phyloP scores from a whole-genome alignment of 2,888 invertebrate genomes.

The Phalera bucephala region DNA sequence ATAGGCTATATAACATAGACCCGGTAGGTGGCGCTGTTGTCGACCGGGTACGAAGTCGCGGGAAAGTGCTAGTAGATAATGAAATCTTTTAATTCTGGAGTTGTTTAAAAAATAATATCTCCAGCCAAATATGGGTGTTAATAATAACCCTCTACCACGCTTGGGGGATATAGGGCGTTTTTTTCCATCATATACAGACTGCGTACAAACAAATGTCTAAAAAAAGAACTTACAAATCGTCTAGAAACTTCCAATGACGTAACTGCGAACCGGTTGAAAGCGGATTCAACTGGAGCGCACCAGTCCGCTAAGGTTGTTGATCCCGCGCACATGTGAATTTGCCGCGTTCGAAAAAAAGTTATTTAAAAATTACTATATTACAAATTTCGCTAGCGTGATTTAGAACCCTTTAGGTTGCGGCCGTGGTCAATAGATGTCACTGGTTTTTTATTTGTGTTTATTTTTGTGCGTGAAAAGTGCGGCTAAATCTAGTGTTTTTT shows the following conservation, averaged over 20 bases:
- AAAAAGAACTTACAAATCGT: neutral
- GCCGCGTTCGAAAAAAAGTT: constrained; percentile 5
- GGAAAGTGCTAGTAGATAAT: too few species aligned
- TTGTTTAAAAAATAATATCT: too few species aligned
- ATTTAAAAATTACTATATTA: neutral
- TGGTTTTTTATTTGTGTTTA: neutral
- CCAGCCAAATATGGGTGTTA: neutral
- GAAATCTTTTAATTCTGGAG: too few species aligned
- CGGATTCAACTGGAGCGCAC: constrained; percentile 10
- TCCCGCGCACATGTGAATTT: constrained; percentile 11
- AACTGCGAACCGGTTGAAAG: constrained; percentile 30
- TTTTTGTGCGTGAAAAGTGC: too few species aligned
- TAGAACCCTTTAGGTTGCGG: neutral
- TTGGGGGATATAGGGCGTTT: too few species aligned
- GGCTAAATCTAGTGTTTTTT: too few species aligned
- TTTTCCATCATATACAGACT: too few species aligned
- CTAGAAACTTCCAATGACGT: constrained; percentile 2
- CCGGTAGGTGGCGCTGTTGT: too few species aligned
- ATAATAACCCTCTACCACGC: neutral
- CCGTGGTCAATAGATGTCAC: neutral
- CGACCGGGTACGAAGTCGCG: too few species aligned
- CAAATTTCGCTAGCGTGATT: constrained; percentile 2
- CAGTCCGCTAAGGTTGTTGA: constrained; percentile 32
- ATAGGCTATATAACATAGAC: too few species aligned
- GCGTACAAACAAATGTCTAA: too few species aligned